A percentile compares a stretch with the other conserved stretches of the same genome.
Conservation (phyloP, 2,888 invertebrate species). For the Philaethria dido region DNA sequence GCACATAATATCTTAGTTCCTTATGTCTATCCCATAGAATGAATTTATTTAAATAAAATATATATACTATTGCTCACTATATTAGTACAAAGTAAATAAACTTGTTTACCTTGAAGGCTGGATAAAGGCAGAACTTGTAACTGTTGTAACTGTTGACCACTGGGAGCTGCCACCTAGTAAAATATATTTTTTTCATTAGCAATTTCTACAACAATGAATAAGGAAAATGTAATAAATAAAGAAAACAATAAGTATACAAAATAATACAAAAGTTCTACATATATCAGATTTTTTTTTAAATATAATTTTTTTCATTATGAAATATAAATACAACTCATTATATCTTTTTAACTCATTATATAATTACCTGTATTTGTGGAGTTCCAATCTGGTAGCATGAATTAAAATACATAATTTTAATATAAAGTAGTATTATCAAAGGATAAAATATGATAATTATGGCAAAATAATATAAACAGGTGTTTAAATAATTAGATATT, state of each 20-base stretch:
- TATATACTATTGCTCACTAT: not conserved
- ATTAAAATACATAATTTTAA: constrained; percentile 41
- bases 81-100: not conserved
- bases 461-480: not conserved
- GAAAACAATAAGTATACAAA: no score
- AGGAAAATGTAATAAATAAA: no score
- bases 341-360: constrained; percentile 49
- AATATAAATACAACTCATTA: not conserved
- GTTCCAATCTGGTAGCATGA: constrained; percentile 76
- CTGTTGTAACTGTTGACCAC: constrained; percentile 86
- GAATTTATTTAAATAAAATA: not conserved
- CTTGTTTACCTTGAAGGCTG: constrained; percentile 79
- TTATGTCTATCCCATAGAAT: no score
- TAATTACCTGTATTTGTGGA: constrained; percentile 79
- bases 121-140: constrained; percentile 90
- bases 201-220: no score
- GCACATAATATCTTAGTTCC: no score
- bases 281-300: no score
- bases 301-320: no score
- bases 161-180: constrained; percentile 85
- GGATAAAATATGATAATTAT: not conserved
- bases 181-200: constrained; percentile 13
- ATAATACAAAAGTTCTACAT: no score
- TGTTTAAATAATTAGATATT: no score
- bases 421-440: not conserved